Evolutionary conservation across 2,888 invertebrate genomes (phyloP).

Genomic region (Penaeus monodon): DNA sequence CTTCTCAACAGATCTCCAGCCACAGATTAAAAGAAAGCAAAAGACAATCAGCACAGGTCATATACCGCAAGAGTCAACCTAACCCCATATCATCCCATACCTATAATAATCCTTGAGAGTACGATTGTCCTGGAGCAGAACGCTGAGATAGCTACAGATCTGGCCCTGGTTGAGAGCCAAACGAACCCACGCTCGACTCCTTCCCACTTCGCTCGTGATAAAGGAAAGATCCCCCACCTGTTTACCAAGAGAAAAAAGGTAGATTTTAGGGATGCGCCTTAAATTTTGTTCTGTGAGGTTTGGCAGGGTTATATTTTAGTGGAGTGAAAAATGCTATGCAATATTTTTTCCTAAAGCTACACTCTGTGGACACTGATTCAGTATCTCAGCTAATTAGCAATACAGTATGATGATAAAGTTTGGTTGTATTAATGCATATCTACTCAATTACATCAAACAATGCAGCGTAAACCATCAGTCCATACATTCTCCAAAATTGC

Average conservation of each 20-base stretch:
- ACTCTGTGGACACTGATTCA: no score
- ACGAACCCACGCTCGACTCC: conserved; percentile 92
- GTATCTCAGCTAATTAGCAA: not conserved
- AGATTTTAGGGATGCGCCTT: no score
- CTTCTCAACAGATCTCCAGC: no score
- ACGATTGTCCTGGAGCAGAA: conserved; percentile 82
- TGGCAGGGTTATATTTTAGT: no score
- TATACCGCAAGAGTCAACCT: not conserved
- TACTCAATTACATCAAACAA: no score
- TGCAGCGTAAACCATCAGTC: no score
- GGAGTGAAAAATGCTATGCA: no score
- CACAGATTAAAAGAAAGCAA: no score
- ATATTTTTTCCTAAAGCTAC: no score
- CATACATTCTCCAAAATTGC: not conserved
- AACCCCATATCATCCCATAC: not conserved
- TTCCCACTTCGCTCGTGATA: conserved; percentile 89
- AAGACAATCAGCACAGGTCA: no score
- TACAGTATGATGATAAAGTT: not conserved
- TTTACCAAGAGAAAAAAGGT: not conserved
- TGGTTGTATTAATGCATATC: no score
- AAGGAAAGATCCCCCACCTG: conserved; percentile 81
- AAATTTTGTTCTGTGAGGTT: no score
- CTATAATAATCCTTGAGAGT: conserved; percentile 85
- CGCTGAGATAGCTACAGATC: conserved; percentile 86
- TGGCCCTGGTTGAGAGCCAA: conserved; percentile 89